phyloP scores from a whole-genome alignment of 1,140 invertebrate genomes.

The Schmidtea mediterranea region DNA sequence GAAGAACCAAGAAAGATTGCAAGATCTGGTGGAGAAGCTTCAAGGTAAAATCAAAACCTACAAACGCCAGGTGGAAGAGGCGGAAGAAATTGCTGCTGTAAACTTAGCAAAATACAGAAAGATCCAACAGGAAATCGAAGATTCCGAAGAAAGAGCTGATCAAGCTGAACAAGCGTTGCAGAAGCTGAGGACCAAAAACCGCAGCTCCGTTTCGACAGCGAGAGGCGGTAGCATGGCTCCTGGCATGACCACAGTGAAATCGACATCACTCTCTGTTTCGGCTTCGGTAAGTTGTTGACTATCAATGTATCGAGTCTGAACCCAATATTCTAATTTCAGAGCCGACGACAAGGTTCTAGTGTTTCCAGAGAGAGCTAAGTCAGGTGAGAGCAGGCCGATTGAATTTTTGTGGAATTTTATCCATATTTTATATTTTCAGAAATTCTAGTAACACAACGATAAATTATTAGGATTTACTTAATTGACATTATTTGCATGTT shows the following conservation, averaged over 20 bases:
- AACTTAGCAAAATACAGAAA: conserved; percentile 98
- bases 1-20: conserved; percentile 87
- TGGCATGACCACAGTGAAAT: neutral
- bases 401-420: too few relatives aligned
- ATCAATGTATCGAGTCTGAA: too few relatives aligned
- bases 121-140: conserved; percentile 79
- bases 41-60: conserved; percentile 98
- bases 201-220: neutral
- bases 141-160: conserved; percentile 92
- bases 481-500: too few relatives aligned
- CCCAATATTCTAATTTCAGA: too few relatives aligned
- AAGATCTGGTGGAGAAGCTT: conserved; percentile 88
- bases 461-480: too few relatives aligned
- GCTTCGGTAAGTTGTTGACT: too few relatives aligned
- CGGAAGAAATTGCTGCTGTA: conserved; percentile 81
- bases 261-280: too few relatives aligned
- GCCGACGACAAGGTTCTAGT: too few relatives aligned
- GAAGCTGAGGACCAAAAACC: conserved; percentile 70
- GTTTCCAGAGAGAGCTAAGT: too few relatives aligned
- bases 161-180: conserved; percentile 78
- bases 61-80: conserved; percentile 96
- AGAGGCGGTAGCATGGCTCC: conserved; percentile 5
- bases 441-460: too few relatives aligned
- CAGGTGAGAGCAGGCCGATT: too few relatives aligned
- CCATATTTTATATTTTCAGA: too few relatives aligned